Evolutionary conservation across 2,888 invertebrate species (phyloP), one percentile per base, ranked within the genome.

Genomic region (Trachelus iudaicus): DNA sequence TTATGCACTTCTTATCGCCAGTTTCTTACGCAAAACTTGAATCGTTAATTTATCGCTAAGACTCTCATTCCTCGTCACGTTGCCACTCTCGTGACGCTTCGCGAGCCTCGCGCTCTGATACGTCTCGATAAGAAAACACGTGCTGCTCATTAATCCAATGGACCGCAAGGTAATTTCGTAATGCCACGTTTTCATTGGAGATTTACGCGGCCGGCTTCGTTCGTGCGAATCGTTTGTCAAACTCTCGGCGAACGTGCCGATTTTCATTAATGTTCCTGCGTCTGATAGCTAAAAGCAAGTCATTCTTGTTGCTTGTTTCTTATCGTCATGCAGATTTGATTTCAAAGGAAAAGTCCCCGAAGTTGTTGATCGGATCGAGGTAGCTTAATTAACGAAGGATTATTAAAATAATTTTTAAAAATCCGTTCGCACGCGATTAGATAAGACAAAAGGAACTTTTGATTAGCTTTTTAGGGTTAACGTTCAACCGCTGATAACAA

Each of bases 291-390:
- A 56, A 31, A 31, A 31, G 31, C 31, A 31, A 31, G 1, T 56
- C 15, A 0, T 23, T 56, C 9, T 6, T 23, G 23, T 23, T 23
- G 9, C 0, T 56, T 56, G 2, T 9, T 1, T 40, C 0, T 0
- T 56, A 23, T 23, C 23, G 23, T 23, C 56, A 9, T 2, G 23
- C 1, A 9, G 23, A 9, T 56, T 0, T 0, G 6, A 23, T 23
- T 2, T 56, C 6, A 56, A 23, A 9, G 40, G 23, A 23, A 56
- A 23, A 9, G 6, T 9, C 6, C 6, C 1, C 6, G 56, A 2
- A 23, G 56, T 2, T 0, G 2, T 6, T 0, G 40, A 9, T 23
- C 13, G 0, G 15, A 23, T 23, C 9, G 23, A 2, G 23, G 2
- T 56, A 6, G 23, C 9, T 23, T 23, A 56, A 56, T 23, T 23